Percentiles rank a stretch among this genome's conserved stretches.
Conservation (phyloP, 2,113 vertebrate genomes). For the Rhegmatorhina hoffmannsi region DNA sequence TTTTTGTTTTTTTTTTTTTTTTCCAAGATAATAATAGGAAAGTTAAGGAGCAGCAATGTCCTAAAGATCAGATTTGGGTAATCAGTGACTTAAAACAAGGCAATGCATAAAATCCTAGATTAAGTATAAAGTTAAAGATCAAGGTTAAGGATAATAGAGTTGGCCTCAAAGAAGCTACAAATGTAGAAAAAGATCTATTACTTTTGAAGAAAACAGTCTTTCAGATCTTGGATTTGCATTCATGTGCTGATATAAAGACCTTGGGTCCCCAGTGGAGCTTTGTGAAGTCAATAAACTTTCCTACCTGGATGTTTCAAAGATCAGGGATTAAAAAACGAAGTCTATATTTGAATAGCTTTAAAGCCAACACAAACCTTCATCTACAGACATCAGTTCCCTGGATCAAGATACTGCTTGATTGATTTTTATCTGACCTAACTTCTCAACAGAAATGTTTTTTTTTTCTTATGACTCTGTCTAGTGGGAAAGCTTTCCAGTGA, state of each 20-base stretch:
- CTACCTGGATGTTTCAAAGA: conserved; percentile 22
- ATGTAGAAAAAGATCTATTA: not conserved
- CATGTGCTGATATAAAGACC: not conserved
- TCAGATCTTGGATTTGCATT: not conserved
- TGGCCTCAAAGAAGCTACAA: not conserved
- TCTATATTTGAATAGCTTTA: conserved; percentile 25
- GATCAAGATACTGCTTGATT: not conserved
- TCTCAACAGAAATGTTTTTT: not conserved
- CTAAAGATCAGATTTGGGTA: not conserved
- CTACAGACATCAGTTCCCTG: not conserved
- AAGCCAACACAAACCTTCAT: conserved; percentile 35
- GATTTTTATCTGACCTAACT: conserved; percentile 21
- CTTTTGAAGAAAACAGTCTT: conserved; percentile 2
- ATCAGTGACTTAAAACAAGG: not conserved
- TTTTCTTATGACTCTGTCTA: not conserved
- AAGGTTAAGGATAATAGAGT: not conserved
- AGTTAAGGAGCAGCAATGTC: not conserved
- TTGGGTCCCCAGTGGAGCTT: not conserved
- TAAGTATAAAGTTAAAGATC: not conserved
- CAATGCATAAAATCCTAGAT: not conserved
- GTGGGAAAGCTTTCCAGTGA: not conserved
- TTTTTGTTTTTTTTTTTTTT: not conserved
- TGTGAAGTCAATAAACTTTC: conserved; percentile 36
- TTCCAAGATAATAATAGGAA: not conserved
- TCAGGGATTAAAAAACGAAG: conserved; percentile 2